Base-by-base conservation (phyloP, 2,888 invertebrate species). In the Actias luna region DNA sequence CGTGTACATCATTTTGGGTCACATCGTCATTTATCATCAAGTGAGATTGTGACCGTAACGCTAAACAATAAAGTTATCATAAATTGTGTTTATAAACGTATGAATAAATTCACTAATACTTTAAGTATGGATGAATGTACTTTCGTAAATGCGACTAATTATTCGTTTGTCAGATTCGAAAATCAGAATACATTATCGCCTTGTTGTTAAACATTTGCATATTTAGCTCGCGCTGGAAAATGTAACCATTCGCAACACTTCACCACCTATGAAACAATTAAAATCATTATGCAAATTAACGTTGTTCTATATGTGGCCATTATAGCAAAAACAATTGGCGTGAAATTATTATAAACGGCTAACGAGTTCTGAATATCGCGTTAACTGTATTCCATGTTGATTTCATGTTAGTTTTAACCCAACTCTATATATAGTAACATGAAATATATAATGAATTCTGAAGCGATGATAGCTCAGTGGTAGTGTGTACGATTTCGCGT, bases 251-350 rank as follows among this genome's bases (percentile, higher is more conserved):
- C 29, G 7, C 55, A 55, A 29, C 25, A 25, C 25, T 52, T 52
- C 27, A 52, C 50, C 12, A 22, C 55, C 14, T 29, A 55, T 55
- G 55, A 55, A 55, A 55, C 55, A 55, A 55, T 55, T 55, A 55
- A 55, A 50, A 22, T 25, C 55, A n/a, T 55, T 55, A 55, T 55
- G 55, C 16, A 55, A 55, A 52, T 29, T 16, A 18, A 55, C 14
- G 55, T 29, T 29, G 55, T 55, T 29, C 29, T 55, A 55, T 55
- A 29, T 55, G 55, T 1, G 29, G 29, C 29, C 27, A 29, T 55
- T 55, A 55, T 55, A 18, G 55, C 29, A 29, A 27, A 55, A 55
- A 55, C 55, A 29, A 55, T 55, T 29, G 29, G 16, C n/a, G n/a
- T 55, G 29, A 29, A 55, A 55, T 55, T 55, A 55, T 55, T 55